Base-by-base conservation (phyloP, 2,113 vertebrate genomes). In the Rhombomys opimus region DNA sequence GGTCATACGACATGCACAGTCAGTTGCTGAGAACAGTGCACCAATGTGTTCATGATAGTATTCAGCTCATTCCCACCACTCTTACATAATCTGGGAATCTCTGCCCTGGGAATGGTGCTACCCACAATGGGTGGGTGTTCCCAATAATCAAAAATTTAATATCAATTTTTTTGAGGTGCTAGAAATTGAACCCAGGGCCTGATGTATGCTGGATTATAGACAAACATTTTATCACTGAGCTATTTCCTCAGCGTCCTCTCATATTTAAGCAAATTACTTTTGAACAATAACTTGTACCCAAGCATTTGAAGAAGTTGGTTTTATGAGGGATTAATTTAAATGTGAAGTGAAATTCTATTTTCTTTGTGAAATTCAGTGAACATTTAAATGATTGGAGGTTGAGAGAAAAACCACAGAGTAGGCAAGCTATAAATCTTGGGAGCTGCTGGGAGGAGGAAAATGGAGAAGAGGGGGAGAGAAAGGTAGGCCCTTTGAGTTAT, bases 301-400 rank as follows among this genome's bases (percentile, higher is more conserved):
- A 95, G 77, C 68, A 63, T 88, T 88, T 80, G 57, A 89, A 85
- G 68, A 88, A 75, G 15, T 73, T 75, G 38, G 67, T 90, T 75
- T 94, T 70, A n/a, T 93, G 38, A 57, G 63, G 11, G 63, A 41
- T 70, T 63, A 65, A 54, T 32, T 86, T 76, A 18, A 78, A 52
- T 52, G 41, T 57, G 57, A 57, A 67, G 15, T 72, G n/a, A 80
- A 86, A 86, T 35, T 95, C 68, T 88, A 0, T 72, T 61, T 95
- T 75, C 80, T 78, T 12, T 90, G 67, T 86, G 84, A 70, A 87
- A 52, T 87, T n/a, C 65, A 54, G 65, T 68, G 50, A 52, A n/a
- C 46, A 50, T 87, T 70, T 87, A 30, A 73, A 73, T 73, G 38
- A 22, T 54, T 70, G 30, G 85, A 70, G 46, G 18, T 70, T 70